phyloP scores from a whole-genome alignment of 1,140 invertebrate species.

The Eufriesea mexicana region DNA sequence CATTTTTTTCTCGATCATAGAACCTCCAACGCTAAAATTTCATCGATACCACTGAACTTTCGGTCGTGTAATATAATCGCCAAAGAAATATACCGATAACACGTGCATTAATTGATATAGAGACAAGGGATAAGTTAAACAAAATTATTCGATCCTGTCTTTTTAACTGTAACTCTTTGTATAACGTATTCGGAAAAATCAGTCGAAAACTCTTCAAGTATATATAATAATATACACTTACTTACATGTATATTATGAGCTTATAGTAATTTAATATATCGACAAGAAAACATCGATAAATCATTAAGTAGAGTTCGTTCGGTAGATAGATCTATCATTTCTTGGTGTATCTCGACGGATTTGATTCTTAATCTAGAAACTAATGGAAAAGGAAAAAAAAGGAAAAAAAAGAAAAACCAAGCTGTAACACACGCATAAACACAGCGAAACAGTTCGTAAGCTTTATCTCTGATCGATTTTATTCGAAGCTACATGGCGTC shows the following conservation, averaged over 20 bases:
- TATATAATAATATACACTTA: background rate
- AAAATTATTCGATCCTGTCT: background rate
- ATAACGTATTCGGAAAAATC: background rate
- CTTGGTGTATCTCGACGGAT: constrained; percentile 9
- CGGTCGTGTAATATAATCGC: background rate
- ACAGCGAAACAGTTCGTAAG: background rate
- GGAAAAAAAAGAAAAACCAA: background rate
- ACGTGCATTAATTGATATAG: background rate
- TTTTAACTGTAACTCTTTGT: constrained; percentile 25
- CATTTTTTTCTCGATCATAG: background rate
- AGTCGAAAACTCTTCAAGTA: constrained; percentile 11
- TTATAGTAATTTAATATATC: constrained; percentile 6
- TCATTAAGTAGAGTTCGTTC: background rate
- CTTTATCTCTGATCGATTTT: constrained; percentile 39
- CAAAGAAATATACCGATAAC: background rate
- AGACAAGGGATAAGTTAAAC: background rate
- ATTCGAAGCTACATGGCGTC: constrained; percentile 1
- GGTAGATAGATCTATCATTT: background rate
- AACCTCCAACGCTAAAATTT: background rate
- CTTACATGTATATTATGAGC: constrained; percentile 19
- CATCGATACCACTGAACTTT: background rate
- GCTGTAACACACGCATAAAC: background rate
- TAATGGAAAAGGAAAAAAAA: constrained; percentile 1
- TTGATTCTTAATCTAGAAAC: constrained; percentile 17
- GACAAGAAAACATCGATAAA: background rate